phyloP scores from a whole-genome alignment of 2,797 vertebrate species.

The Nyctalus aviator region DNA sequence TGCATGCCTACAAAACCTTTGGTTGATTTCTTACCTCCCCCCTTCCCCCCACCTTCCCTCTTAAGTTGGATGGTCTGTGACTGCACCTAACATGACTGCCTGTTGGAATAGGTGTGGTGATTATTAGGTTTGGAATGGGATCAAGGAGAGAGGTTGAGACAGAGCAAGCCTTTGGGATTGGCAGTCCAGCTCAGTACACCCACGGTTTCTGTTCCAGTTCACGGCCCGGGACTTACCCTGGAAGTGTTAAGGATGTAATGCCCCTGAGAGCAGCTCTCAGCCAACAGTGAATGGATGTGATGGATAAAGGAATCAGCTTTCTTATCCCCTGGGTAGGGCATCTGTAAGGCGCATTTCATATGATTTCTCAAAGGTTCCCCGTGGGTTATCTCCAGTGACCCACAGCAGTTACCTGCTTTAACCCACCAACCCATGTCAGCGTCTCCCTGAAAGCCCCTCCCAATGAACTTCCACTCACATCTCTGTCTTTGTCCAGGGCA shows the following conservation, averaged over 20 bases:
- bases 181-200: not conserved
- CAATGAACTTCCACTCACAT: not conserved
- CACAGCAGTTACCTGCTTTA: not conserved
- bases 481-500: not conserved
- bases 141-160: accelerated
- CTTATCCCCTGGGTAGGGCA: not conserved
- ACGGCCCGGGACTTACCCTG: not conserved
- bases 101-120: not conserved
- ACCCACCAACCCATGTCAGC: not conserved
- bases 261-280: not conserved
- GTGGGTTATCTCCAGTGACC: not conserved
- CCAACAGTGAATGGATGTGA: not conserved
- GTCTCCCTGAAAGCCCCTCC: not conserved
- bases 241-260: not conserved
- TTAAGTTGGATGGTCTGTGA: no score
- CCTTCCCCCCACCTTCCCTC: no score
- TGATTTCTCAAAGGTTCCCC: not conserved
- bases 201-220: not conserved
- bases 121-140: not conserved
- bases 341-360: not conserved
- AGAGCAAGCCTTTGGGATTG: not conserved
- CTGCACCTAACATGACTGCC: not conserved
- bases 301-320: not conserved
- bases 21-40: no score
- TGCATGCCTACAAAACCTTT: no score